Base-by-base conservation (phyloP, 2,797 vertebrate species). In the Trachurus trachurus region DNA sequence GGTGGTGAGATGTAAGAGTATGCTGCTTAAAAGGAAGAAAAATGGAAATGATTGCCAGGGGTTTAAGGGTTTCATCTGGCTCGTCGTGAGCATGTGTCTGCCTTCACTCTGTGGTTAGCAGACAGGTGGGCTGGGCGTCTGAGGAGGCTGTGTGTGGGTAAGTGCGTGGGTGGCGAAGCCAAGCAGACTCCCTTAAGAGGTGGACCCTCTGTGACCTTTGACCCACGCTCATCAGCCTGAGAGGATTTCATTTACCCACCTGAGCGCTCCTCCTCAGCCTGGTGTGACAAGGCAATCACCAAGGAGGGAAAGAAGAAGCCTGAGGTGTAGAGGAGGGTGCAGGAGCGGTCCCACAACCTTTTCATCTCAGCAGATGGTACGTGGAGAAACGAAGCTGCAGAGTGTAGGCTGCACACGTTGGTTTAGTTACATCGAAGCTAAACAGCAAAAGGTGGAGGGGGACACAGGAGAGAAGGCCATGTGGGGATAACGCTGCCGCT, bases 211-310 rank as follows among this genome's bases (percentile, higher is more conserved):
- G 15, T 40, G 79, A 89, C 74, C 82, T 80, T 71, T 81, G 68
- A 49, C 76, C 76, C 83, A 1, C 26, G 53, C 66, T 77, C 70
- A 54, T n/a, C 61, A 59, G 34, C 67, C 78, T 21, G 42, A 64
- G 42, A 76, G 88, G 80, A 87, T 90, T 87, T 86, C 80, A 89
- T 93, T 88, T 91, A 89, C 81, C 83, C 49, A 70, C 69, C 70
- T 40, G 83, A 81, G 69, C 68, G 76, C 47, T 6, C 78, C 78
- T 76, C 79, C 50, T 77, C 71, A 16, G 65, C 65, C 80, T 26
- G 49, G 39, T 57, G 67, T 82, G 87, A 83, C 83, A 64, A 81
- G 72, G n/a, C n/a, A 69, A 85, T 88, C 76, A 81, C 76, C 59
- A 63, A 13, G 56, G 62, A 78, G 56, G 42, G 26, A 77, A 86